These are phyloP conservation scores for Aramus guarauna DNA, from an alignment of 2,113 vertebrate species.

Conservation along the genomic window DNA sequence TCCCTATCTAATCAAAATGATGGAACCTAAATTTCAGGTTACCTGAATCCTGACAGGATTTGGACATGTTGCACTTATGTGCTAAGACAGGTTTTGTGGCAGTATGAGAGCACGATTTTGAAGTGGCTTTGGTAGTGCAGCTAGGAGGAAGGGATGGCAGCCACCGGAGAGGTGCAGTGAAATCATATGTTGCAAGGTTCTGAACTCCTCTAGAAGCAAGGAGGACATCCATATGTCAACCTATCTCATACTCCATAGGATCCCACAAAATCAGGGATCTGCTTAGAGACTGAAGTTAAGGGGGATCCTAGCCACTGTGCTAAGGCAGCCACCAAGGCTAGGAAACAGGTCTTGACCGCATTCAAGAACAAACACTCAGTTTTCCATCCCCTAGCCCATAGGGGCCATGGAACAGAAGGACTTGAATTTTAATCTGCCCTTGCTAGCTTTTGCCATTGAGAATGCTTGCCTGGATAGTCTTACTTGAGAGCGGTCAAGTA, in stretches of 20 bases:
- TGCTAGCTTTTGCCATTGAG: neutral
- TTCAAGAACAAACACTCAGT: neutral
- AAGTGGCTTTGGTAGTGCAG: neutral
- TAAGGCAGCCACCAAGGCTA: neutral
- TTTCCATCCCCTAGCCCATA: neutral
- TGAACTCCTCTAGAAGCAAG: neutral
- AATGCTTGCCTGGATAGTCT: neutral
- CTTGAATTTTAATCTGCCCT: neutral
- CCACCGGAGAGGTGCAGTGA: neutral
- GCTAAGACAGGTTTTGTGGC: neutral
- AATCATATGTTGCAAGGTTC: neutral
- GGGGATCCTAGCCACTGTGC: neutral
- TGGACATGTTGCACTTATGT: fast-evolving
- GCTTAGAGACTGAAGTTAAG: neutral
- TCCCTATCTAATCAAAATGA: neutral
- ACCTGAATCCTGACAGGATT: neutral
- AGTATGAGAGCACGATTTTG: neutral
- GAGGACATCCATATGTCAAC: neutral
- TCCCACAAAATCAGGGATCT: neutral
- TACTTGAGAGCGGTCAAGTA: neutral
- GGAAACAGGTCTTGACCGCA: neutral
- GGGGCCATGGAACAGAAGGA: neutral
- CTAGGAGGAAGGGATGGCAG: neutral
- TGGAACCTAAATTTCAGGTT: neutral
- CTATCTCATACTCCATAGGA: neutral